Conservation (phyloP, 2,113 vertebrate genomes). For the Argyrosomus japonicus region DNA sequence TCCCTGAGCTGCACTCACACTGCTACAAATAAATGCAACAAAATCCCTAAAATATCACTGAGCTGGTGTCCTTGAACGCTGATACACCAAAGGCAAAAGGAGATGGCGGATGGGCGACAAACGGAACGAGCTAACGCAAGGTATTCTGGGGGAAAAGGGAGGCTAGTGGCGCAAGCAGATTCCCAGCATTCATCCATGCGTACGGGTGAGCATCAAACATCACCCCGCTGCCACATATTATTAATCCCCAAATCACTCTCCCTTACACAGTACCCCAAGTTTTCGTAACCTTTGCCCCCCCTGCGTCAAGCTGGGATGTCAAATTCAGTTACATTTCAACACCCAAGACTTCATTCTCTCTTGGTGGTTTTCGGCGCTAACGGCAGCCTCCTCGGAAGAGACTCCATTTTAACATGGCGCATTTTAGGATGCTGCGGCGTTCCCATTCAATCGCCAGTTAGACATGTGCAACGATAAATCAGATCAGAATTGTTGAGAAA, state of each 20-base stretch:
- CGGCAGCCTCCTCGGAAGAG: conserved; percentile 7
- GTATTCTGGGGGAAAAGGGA: conserved; percentile 64
- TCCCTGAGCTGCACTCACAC: background rate
- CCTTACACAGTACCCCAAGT: conserved; percentile 17
- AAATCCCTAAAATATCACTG: background rate
- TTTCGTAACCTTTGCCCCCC: conserved; percentile 37
- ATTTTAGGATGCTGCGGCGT: conserved; percentile 42
- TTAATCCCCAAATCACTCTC: conserved; percentile 49
- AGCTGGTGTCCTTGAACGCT: background rate
- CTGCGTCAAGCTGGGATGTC: background rate
- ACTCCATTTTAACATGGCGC: conserved; percentile 74
- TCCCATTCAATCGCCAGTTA: background rate
- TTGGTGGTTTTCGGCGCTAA: conserved; percentile 8
- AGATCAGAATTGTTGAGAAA: background rate
- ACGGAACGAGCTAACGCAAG: conserved; percentile 20
- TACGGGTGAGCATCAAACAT: conserved; percentile 59
- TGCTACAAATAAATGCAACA: background rate
- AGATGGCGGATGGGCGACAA: background rate
- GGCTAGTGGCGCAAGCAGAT: conserved; percentile 75
- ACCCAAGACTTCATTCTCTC: background rate
- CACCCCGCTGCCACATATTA: conserved; percentile 44
- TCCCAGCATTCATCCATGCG: conserved; percentile 81
- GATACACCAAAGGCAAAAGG: conserved; percentile 22
- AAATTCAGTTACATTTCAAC: conserved; percentile 35
- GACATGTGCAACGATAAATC: background rate